A percentile compares a stretch with the other conserved stretches of the same genome.
Conservation (phyloP, 1,140 invertebrate genomes). For the Hirudo medicinalis region DNA sequence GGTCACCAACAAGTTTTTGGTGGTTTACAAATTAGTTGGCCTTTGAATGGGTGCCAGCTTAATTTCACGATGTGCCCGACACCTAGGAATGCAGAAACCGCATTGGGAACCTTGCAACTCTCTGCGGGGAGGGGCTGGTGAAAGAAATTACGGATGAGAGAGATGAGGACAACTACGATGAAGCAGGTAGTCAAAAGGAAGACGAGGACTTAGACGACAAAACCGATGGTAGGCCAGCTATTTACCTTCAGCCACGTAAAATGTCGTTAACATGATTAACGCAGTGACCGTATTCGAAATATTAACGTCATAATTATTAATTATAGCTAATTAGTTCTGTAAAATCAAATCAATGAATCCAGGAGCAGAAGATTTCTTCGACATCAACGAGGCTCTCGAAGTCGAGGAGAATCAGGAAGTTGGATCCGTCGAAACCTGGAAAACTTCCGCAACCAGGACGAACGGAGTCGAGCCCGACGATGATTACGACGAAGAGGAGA, state of each 20-base stretch:
- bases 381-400: constrained; percentile 51
- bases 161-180: constrained; percentile 34
- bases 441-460: constrained; percentile 5
- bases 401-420: constrained; percentile 24
- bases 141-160: constrained; percentile 59
- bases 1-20: too few species aligned
- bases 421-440: constrained; percentile 12
- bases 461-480: background rate
- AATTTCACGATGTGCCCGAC: background rate
- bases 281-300: background rate
- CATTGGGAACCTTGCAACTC: background rate
- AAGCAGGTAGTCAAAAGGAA: constrained; percentile 24
- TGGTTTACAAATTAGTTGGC: too few species aligned
- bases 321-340: too few species aligned
- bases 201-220: background rate
- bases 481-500: background rate
- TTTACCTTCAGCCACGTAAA: background rate
- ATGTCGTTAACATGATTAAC: background rate
- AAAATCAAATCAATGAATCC: too few species aligned
- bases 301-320: too few species aligned
- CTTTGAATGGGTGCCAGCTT: background rate
- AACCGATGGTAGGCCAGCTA: background rate
- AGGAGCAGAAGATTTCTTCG: constrained; percentile 76
- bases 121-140: constrained; percentile 43
- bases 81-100: background rate